These are phyloP conservation scores for Dorcus hopei DNA, from an alignment of 2,888 invertebrate genomes.

Conservation along the genomic window DNA sequence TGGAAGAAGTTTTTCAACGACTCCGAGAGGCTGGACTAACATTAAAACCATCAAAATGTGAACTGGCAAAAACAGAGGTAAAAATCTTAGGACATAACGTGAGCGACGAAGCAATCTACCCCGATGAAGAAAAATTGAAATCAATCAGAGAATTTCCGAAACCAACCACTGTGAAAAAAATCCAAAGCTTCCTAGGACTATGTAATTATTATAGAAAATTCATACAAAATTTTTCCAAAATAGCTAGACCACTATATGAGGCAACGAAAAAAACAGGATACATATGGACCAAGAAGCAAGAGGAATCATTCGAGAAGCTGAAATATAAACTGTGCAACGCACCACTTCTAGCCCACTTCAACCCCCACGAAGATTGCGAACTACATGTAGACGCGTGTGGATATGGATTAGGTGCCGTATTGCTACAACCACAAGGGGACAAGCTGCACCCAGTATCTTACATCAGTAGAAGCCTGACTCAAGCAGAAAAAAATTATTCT, in stretches of 20 bases:
- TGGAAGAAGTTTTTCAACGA: no score
- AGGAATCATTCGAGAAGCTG: slow-evolving; percentile 21
- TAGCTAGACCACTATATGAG: slow-evolving; percentile 39
- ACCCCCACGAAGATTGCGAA: slow-evolving; percentile 19
- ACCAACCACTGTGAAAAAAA: slow-evolving; percentile 30
- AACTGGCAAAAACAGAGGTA: no score
- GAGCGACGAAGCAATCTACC: slow-evolving; percentile 29
- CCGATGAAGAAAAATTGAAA: slow-evolving; percentile 28
- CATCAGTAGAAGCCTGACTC: no score
- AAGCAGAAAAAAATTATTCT: no score
- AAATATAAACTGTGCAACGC: slow-evolving; percentile 20
- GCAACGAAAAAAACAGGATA: slow-evolving; percentile 26
- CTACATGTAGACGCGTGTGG: slow-evolving; percentile 31
- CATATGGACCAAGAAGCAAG: slow-evolving; percentile 8
- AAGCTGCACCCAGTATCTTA: slow-evolving; percentile 34
- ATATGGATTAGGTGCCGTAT: no score
- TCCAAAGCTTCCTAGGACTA: slow-evolving; percentile 38
- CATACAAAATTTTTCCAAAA: slow-evolving; percentile 32
- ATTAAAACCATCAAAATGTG: no score
- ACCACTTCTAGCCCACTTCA: slow-evolving; percentile 23
- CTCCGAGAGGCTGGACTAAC: no score
- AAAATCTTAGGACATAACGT: no score
- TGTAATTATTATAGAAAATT: slow-evolving; percentile 41
- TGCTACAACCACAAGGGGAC: slow-evolving; percentile 30
- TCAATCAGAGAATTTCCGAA: slow-evolving; percentile 30